Conservation (phyloP, 1,140 invertebrate species). For the Marisa cornuarietis region DNA sequence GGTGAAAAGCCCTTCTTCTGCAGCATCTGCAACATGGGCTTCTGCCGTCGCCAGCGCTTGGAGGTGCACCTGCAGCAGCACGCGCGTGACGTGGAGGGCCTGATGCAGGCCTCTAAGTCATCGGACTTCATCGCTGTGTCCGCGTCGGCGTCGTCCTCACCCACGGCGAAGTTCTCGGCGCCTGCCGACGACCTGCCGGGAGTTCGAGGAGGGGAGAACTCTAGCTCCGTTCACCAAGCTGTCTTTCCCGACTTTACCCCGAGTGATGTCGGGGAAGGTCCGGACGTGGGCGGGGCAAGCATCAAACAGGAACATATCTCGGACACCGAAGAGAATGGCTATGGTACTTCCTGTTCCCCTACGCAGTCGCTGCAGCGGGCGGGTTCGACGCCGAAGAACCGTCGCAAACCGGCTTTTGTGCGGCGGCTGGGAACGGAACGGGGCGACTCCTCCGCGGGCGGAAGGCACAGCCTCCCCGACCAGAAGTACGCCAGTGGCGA, state of each 20-base stretch:
- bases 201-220: neutral
- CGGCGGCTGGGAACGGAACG: slow-evolving; percentile 14
- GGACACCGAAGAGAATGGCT: neutral
- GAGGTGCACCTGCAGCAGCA: slow-evolving; percentile 33
- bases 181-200: too few species aligned
- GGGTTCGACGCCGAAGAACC: slow-evolving; percentile 7
- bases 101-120: too few species aligned
- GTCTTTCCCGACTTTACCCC: slow-evolving; percentile 16
- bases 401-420: slow-evolving; percentile 30
- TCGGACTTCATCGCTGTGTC: too few species aligned
- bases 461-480: too few species aligned
- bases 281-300: neutral
- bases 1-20: slow-evolving; percentile 47
- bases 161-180: too few species aligned
- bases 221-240: neutral
- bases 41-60: slow-evolving; percentile 33
- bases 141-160: too few species aligned
- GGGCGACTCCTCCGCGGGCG: neutral
- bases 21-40: slow-evolving; percentile 39
- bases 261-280: neutral
- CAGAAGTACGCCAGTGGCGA: neutral
- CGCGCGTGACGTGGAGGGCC: neutral
- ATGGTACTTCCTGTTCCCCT: slow-evolving; percentile 5
- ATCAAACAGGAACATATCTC: neutral
- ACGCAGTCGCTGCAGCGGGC: neutral